A percentile compares a stretch with the other conserved stretches of the same genome.
These are phyloP conservation scores for Microcebus griseorufus DNA, from an alignment of 2,113 vertebrate species.

Conservation along the genomic window DNA sequence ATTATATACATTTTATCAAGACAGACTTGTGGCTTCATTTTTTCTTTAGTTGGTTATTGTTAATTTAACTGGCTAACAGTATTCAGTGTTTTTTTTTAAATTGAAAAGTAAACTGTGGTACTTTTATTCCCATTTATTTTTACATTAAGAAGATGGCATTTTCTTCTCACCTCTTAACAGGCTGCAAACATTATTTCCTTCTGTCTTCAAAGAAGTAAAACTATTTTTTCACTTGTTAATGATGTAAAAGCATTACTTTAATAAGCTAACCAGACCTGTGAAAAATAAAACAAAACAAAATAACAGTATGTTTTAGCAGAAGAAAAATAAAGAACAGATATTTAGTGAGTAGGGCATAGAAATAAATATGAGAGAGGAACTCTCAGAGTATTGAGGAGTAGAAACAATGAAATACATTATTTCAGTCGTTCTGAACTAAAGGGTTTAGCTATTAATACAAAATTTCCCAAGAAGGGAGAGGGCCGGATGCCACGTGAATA, in stretches of 20 bases:
- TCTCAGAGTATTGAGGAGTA: background rate
- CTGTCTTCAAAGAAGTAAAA: background rate
- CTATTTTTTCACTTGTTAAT: background rate
- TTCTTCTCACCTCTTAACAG: background rate
- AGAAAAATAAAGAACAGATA: background rate
- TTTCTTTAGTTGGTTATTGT: background rate
- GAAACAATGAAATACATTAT: background rate
- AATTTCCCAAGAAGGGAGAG: background rate
- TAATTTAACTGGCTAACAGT: background rate
- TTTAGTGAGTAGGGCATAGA: background rate
- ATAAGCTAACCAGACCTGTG: background rate
- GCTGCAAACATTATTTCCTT: background rate
- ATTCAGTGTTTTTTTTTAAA: background rate
- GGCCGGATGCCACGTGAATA: background rate
- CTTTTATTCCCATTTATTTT: background rate
- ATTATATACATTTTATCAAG: background rate
- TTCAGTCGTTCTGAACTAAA: background rate
- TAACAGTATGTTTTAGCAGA: background rate
- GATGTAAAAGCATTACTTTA: background rate
- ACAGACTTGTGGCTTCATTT: background rate
- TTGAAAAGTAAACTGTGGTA: background rate
- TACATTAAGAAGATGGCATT: background rate
- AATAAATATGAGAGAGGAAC: background rate
- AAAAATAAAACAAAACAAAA: background rate
- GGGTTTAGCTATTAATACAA: background rate